phyloP scores from a whole-genome alignment of 1,140 invertebrate species.

The Mylabris phalerata region DNA sequence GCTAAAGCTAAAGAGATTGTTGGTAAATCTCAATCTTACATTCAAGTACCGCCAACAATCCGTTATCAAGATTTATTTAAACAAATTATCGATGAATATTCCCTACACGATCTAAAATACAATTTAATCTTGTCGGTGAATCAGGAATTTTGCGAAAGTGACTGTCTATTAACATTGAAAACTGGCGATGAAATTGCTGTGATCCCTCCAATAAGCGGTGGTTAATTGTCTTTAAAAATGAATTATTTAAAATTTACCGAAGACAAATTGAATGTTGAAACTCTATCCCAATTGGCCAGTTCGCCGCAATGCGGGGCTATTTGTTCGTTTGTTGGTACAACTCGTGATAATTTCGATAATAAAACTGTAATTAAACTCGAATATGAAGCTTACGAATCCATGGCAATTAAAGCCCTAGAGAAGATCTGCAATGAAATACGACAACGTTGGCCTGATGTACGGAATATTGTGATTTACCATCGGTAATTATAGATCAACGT shows the following conservation, averaged over 20 bases:
- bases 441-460: conserved; percentile 61
- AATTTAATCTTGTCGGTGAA: conserved; percentile 74
- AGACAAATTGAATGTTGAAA: conserved; percentile 61
- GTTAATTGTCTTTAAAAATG: conserved; percentile 50
- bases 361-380: conserved; percentile 76
- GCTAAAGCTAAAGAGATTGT: conserved; percentile 77
- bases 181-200: conserved; percentile 72
- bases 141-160: conserved; percentile 60
- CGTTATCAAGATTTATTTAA: conserved; percentile 51
- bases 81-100: conserved; percentile 57
- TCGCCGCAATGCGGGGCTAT: conserved; percentile 77
- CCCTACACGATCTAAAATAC: conserved; percentile 59
- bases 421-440: conserved; percentile 69
- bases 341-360: conserved; percentile 81
- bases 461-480: conserved; percentile 75
- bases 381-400: conserved; percentile 90
- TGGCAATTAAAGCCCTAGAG: conserved; percentile 81
- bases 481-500: conserved; percentile 44
- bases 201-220: conserved; percentile 83
- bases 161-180: conserved; percentile 49
- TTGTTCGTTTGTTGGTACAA: conserved; percentile 86
- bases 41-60: conserved; percentile 47
- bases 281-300: conserved; percentile 58
- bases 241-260: conserved; percentile 61
- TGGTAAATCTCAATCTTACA: conserved; percentile 49